Percentiles rank a stretch among this genome's conserved stretches.
Conservation (phyloP, 2,888 invertebrate species). For the Cantharis lateralis region DNA sequence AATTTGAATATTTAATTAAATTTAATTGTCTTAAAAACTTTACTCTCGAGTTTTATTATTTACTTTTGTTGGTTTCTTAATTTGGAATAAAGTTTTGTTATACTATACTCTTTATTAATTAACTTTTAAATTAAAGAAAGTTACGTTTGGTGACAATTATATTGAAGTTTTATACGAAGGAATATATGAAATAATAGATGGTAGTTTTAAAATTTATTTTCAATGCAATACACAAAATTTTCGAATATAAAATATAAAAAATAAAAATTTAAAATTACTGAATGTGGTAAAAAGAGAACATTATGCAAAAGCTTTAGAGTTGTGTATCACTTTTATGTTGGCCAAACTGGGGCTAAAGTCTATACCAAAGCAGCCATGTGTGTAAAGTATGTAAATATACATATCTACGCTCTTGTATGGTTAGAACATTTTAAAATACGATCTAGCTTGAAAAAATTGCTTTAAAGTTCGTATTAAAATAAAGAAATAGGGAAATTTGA, state of each 20-base stretch:
- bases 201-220: constrained; percentile 2
- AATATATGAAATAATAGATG: neutral
- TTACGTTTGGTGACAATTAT: neutral
- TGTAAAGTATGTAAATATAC: constrained; percentile 52
- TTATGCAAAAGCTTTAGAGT: constrained; percentile 47
- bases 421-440: constrained; percentile 30
- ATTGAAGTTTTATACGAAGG: neutral
- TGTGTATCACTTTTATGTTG: constrained; percentile 52
- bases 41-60: constrained; percentile 35
- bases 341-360: constrained; percentile 47
- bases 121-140: neutral
- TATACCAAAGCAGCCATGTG: constrained; percentile 47
- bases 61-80: constrained; percentile 34
- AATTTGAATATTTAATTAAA: constrained; percentile 17
- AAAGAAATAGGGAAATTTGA: constrained; percentile 1
- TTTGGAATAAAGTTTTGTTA: neutral
- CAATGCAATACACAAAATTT: constrained; percentile 7
- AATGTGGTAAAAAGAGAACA: constrained; percentile 31
- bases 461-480: constrained; percentile 24
- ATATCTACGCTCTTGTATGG: constrained; percentile 42
- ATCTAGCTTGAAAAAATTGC: constrained; percentile 22
- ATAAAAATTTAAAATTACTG: constrained; percentile 27
- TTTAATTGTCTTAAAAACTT: constrained; percentile 21
- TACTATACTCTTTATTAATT: neutral
- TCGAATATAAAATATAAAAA: constrained; percentile 14